These are phyloP conservation scores for Salarias fasciatus DNA, from an alignment of 2,797 vertebrate species.

Conservation along the genomic window DNA sequence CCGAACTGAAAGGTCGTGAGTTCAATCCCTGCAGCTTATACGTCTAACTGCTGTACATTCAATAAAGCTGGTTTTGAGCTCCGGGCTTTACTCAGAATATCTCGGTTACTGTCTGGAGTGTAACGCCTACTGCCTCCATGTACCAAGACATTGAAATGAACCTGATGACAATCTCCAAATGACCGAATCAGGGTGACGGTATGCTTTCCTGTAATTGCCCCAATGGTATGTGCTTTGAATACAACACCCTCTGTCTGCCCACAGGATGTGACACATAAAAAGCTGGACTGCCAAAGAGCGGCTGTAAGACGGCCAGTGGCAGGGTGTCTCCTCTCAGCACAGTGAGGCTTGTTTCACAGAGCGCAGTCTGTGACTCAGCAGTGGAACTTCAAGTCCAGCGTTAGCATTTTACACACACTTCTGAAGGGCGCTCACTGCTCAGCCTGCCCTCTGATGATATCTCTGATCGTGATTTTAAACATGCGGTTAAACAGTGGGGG, in stretches of 20 bases:
- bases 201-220: not conserved
- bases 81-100: not conserved
- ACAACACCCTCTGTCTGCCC: slow-evolving; percentile 12
- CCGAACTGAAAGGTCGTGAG: slow-evolving; percentile 25
- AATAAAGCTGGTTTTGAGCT: slow-evolving; percentile 25
- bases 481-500: too few relatives aligned
- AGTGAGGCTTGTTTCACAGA: not conserved
- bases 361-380: slow-evolving; percentile 25
- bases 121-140: not conserved
- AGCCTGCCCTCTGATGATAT: too few relatives aligned
- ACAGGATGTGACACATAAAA: slow-evolving; percentile 28
- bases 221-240: slow-evolving; percentile 5
- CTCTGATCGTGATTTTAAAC: too few relatives aligned
- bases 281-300: not conserved
- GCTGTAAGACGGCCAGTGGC: slow-evolving; percentile 3
- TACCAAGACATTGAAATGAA: too few relatives aligned
- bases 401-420: not conserved
- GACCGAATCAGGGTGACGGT: not conserved
- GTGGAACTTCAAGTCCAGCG: not conserved
- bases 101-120: not conserved
- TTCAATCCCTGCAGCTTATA: slow-evolving; percentile 34
- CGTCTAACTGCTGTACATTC: slow-evolving; percentile 40
- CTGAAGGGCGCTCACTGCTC: too few relatives aligned
- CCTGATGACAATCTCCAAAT: not conserved
- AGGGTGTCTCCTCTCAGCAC: not conserved